These are phyloP conservation scores for Phoeniculus purpureus DNA, from an alignment of 2,797 vertebrate species.

Conservation along the genomic window DNA sequence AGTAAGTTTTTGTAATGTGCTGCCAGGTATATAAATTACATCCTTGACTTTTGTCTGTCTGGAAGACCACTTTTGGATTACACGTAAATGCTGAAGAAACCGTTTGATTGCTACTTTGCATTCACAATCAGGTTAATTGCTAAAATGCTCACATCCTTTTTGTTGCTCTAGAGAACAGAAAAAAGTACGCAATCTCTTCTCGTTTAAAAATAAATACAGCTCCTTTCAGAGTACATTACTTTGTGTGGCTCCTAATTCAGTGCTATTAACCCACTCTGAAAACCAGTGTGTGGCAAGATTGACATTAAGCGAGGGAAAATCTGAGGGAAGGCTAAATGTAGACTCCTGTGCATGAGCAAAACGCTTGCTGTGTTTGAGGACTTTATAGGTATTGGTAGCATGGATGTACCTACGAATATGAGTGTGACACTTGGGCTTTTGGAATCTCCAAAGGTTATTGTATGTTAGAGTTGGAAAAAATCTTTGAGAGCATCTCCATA, in stretches of 20 bases:
- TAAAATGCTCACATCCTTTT: background rate
- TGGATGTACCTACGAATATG: background rate
- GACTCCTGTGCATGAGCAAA: rapidly evolving
- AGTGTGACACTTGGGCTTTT: background rate
- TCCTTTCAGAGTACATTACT: background rate
- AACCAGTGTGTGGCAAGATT: background rate
- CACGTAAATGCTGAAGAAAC: background rate
- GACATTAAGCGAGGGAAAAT: background rate
- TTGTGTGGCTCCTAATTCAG: background rate
- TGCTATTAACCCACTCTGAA: background rate
- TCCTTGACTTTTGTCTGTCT: background rate
- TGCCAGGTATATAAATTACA: background rate
- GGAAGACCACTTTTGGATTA: background rate
- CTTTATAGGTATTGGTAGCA: background rate
- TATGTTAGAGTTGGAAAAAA: background rate
- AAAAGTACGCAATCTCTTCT: background rate
- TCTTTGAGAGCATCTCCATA: background rate
- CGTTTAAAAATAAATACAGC: background rate
- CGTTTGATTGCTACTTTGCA: background rate
- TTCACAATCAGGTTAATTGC: background rate
- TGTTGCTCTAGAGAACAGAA: background rate
- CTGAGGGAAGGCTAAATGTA: background rate
- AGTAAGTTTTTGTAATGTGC: background rate
- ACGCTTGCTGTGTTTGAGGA: background rate
- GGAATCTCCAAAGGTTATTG: background rate